These are phyloP conservation scores for Physella acuta DNA, from an alignment of 1,140 invertebrate species.

Conservation along the genomic window DNA sequence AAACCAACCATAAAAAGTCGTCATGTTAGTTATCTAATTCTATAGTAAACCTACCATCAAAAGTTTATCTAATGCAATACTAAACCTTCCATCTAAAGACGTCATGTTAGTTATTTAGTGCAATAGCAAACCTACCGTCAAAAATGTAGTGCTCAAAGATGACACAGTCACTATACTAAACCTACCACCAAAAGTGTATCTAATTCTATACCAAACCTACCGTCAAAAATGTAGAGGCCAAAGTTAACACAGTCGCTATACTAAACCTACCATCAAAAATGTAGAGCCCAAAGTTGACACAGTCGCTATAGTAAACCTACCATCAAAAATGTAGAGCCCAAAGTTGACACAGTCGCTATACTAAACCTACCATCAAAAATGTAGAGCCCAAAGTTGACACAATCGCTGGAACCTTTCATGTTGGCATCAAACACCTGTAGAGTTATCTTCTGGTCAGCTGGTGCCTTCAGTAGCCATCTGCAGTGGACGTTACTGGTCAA, in stretches of 20 bases:
- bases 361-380: slow-evolving; percentile 26
- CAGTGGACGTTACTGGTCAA: slow-evolving; percentile 26
- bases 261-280: slow-evolving; percentile 27
- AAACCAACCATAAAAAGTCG: too few relatives aligned
- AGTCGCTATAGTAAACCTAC: slow-evolving; percentile 22
- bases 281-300: slow-evolving; percentile 24
- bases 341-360: slow-evolving; percentile 21
- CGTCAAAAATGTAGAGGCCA: slow-evolving; percentile 25
- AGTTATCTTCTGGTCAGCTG: neutral
- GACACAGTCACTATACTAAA: too few relatives aligned
- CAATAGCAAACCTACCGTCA: slow-evolving; percentile 25
- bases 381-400: slow-evolving; percentile 24
- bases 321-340: slow-evolving; percentile 25
- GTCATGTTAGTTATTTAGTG: slow-evolving; percentile 19
- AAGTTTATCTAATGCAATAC: slow-evolving; percentile 21
- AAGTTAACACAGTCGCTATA: slow-evolving; percentile 21
- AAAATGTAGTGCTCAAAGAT: slow-evolving; percentile 23
- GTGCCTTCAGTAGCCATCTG: slow-evolving; percentile 24
- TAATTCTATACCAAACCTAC: too few relatives aligned
- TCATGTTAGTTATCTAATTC: too few relatives aligned
- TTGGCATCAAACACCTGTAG: slow-evolving; percentile 1
- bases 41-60: slow-evolving; percentile 28
- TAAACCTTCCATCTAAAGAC: slow-evolving; percentile 25
- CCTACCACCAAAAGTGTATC: too few relatives aligned
- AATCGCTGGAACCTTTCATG: slow-evolving; percentile 23